Base-by-base conservation (phyloP, 2,113 vertebrate species). In the Numida meleagris region DNA sequence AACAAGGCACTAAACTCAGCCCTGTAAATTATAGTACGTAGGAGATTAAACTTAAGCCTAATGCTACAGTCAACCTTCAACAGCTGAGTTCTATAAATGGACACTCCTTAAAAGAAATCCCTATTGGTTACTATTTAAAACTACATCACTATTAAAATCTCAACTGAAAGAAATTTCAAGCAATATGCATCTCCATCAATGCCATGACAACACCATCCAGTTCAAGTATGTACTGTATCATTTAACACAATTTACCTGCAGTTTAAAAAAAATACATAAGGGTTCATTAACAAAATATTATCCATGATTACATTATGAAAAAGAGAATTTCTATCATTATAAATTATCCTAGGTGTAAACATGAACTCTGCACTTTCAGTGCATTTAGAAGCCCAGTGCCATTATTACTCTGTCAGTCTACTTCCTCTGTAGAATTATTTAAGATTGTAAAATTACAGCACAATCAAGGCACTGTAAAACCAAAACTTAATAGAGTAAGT, bases 1-100 rank as follows among this genome's bases (percentile, higher is more conserved):
- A 85, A 86, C 24, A 61, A 93, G 82, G 92, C 78, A 85, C 88
- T 95, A 55, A 91, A 87, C 53, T 38, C 77, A 48, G 91, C 17
- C 89, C 92, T 96, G 93, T 96, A 97, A 97, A 97, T 97, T 93
- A 97, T 12, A 79, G 95, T 85, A 94, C 55, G 94, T 71, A 97
- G 94, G 95, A 97, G 97, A 98, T 97, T 97, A 97, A 97, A 97
- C 91, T 96, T 96, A 97, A 97, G 95, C 95, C 96, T 97, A 97
- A 97, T 95, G 88, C 97, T 94, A 92, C 88, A 96, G 93, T 94
- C 95, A 96, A 93, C 96, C 93, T 97, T 94, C 96, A 96, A 97
- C 96, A 97, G 97, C 97, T 97, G 97, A 98, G 87, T 88, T 97
- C 97, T 98, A 97, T 97, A 97, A 98, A 97, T 95, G 96, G 97